These are phyloP conservation scores for Syngnathus acus DNA, from an alignment of 2,797 vertebrate genomes.

Conservation along the genomic window DNA sequence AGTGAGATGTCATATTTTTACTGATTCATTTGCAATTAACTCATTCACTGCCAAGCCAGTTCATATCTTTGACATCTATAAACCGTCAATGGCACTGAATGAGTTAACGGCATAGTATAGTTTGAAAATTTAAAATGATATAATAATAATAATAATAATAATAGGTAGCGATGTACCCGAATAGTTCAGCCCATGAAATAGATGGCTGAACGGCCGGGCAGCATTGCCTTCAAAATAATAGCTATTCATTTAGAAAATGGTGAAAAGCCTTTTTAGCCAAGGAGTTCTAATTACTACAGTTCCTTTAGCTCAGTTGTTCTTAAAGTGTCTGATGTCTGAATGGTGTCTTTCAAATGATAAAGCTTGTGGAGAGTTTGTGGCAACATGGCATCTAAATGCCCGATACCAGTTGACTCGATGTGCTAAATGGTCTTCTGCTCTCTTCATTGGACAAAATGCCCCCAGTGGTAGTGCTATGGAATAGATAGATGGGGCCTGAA, in stretches of 20 bases:
- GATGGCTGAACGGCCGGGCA: too few relatives aligned
- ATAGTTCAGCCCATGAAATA: too few relatives aligned
- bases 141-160: too few relatives aligned
- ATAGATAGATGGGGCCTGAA: conserved; percentile 41
- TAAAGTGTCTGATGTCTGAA: conserved; percentile 18
- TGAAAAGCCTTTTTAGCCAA: neutral
- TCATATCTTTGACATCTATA: too few relatives aligned
- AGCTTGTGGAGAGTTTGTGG: conserved; percentile 22
- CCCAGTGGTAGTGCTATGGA: conserved; percentile 30
- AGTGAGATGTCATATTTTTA: neutral
- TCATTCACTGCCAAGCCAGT: too few relatives aligned
- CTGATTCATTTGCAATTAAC: neutral
- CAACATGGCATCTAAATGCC: conserved; percentile 20
- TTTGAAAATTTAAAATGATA: neutral
- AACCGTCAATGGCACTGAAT: too few relatives aligned
- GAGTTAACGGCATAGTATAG: neutral
- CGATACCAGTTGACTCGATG: conserved; percentile 20
- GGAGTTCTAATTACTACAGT: neutral
- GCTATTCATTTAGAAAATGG: neutral
- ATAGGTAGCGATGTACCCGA: neutral
- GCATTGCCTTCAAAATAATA: too few relatives aligned
- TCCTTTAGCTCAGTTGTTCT: neutral
- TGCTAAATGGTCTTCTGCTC: conserved; percentile 29
- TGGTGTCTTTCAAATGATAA: conserved; percentile 26
- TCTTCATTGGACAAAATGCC: conserved; percentile 27